A percentile compares a stretch with the other conserved stretches of the same genome.
Conservation (phyloP, 2,113 vertebrate species). For the Scolopax mira region DNA sequence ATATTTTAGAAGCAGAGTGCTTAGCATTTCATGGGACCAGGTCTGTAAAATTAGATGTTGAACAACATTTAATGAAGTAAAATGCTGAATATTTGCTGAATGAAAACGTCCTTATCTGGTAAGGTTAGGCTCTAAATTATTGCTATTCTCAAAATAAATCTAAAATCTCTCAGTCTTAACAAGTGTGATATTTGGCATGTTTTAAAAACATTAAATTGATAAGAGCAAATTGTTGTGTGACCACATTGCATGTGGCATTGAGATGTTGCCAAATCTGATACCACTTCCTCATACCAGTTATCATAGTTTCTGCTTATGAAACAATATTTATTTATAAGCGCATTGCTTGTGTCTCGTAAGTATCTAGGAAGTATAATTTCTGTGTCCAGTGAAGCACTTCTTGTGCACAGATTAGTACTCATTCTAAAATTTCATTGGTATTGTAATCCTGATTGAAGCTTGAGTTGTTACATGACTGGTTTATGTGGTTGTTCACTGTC, state of each 20-base stretch:
- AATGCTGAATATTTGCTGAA: not conserved
- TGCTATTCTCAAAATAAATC: not conserved
- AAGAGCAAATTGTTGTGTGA: not conserved
- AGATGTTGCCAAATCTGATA: conserved; percentile 36
- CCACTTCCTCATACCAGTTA: conserved; percentile 56
- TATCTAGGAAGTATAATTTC: not conserved
- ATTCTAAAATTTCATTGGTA: not conserved
- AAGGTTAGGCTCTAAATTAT: not conserved
- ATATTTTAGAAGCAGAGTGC: not conserved
- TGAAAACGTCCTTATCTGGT: not conserved
- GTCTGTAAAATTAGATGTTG: not conserved
- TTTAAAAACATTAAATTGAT: not conserved
- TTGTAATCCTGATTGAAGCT: not conserved
- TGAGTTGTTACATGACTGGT: not conserved
- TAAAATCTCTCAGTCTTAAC: not conserved
- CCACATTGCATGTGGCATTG: conserved; percentile 20
- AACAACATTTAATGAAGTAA: not conserved
- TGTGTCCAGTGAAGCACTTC: not conserved
- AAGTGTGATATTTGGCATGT: not conserved
- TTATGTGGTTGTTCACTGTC: not conserved
- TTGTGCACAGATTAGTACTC: not conserved
- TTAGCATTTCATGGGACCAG: not conserved
- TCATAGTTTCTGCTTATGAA: conserved; percentile 65
- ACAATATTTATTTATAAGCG: conserved; percentile 52
- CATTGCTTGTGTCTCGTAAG: conserved; percentile 1